A percentile compares a stretch with the other conserved stretches of the same genome.
Conservation (phyloP, 2,797 vertebrate genomes). For the Gallinago stenura region DNA sequence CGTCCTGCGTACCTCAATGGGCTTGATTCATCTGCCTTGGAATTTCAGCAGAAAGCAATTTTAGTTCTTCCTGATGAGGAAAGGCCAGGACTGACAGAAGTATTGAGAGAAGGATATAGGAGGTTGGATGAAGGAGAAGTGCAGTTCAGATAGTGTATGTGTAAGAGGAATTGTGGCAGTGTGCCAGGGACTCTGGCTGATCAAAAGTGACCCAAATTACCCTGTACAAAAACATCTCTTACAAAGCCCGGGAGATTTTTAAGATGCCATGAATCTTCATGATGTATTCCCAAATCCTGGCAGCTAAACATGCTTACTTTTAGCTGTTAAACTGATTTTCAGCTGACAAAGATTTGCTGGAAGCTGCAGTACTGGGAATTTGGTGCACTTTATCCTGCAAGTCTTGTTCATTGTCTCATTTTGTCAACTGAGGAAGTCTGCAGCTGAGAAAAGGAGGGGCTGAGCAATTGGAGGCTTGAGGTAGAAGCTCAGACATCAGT, state of each 20-base stretch:
- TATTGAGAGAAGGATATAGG: neutral
- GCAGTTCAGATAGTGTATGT: neutral
- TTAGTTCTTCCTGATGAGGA: neutral
- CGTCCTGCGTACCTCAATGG: neutral
- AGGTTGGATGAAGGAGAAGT: neutral
- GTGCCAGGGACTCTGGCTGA: neutral
- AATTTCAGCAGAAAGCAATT: neutral
- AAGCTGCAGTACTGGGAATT: neutral
- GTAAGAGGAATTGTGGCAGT: neutral
- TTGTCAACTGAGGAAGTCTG: neutral
- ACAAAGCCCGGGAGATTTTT: neutral
- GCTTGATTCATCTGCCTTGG: neutral
- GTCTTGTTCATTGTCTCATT: constrained; percentile 19
- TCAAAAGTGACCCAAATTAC: constrained; percentile 6
- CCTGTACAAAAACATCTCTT: neutral
- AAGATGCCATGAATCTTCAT: neutral
- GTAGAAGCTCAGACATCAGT: constrained; percentile 10
- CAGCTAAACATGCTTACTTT: neutral
- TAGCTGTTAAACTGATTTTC: constrained; percentile 18
- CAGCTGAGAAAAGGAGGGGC: constrained; percentile 4
- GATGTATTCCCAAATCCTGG: neutral
- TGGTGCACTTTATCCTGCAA: neutral
- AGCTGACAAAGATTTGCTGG: neutral
- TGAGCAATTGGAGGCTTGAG: constrained; percentile 1
- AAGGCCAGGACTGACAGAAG: neutral